Conservation (phyloP, 2,888 invertebrate genomes). For the Hecatera dysodea region DNA sequence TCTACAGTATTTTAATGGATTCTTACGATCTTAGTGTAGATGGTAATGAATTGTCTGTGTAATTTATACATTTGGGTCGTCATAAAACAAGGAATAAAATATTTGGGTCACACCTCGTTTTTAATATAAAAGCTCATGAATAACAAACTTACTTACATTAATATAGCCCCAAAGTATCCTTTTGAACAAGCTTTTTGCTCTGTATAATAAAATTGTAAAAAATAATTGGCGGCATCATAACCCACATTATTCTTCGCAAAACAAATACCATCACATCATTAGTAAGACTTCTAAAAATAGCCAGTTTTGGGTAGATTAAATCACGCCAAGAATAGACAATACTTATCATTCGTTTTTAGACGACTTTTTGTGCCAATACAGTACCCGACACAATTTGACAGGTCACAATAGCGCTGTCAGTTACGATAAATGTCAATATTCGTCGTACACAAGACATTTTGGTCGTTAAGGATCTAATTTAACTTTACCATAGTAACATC, state of each 20-base stretch:
- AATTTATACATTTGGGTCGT: conserved; percentile 35
- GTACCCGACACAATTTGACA: conserved; percentile 20
- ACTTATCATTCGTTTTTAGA: conserved; percentile 27
- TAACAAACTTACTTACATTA: conserved; percentile 26
- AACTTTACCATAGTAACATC: conserved; percentile 34
- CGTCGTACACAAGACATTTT: neutral
- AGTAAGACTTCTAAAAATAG: conserved; percentile 11
- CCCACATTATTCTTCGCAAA: neutral
- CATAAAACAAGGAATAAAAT: conserved; percentile 33
- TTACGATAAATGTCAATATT: conserved; percentile 3
- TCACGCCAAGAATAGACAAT: conserved; percentile 22
- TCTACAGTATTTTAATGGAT: neutral
- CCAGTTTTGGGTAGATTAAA: neutral
- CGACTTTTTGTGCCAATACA: conserved; percentile 7
- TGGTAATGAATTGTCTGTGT: conserved; percentile 40
- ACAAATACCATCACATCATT: conserved; percentile 4
- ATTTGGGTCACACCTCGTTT: conserved; percentile 29
- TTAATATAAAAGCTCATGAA: conserved; percentile 27
- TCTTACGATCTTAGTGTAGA: neutral
- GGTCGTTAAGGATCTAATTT: neutral
- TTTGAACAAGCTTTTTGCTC: conserved; percentile 1
- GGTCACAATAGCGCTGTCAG: neutral
- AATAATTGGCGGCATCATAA: neutral
- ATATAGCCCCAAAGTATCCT: conserved; percentile 2
- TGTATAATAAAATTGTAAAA: neutral